Percentiles rank a stretch among this genome's conserved stretches.
Conservation (phyloP, 2,797 vertebrate genomes). For the Argentina silus region DNA sequence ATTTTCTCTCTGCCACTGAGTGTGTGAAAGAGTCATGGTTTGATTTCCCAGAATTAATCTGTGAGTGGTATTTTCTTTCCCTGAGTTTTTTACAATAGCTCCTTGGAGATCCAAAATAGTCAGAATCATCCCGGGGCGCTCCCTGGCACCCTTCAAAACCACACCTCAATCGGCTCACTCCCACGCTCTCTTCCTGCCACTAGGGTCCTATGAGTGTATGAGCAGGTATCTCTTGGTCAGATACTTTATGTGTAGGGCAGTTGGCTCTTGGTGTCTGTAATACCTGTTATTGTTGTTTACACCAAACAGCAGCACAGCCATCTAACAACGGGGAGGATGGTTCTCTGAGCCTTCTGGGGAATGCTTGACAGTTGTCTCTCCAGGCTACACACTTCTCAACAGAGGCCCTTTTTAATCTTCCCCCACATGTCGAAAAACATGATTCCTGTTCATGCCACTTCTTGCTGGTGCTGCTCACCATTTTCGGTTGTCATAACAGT, state of each 20-base stretch:
- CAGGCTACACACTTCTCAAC: slow-evolving; percentile 73
- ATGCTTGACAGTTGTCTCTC: slow-evolving; percentile 72
- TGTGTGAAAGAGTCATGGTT: slow-evolving; percentile 60
- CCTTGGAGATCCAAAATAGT: slow-evolving; percentile 52
- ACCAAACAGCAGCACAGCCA: slow-evolving; percentile 46
- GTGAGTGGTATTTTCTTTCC: slow-evolving; percentile 32
- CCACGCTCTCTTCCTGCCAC: slow-evolving; percentile 29
- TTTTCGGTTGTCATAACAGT: slow-evolving; percentile 80
- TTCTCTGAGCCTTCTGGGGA: slow-evolving; percentile 62
- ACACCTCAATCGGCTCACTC: slow-evolving; percentile 58
- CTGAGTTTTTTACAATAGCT: slow-evolving; percentile 61
- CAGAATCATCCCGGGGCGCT: slow-evolving; percentile 54
- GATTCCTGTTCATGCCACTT: slow-evolving; percentile 79
- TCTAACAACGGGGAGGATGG: slow-evolving; percentile 61
- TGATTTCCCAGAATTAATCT: slow-evolving; percentile 63
- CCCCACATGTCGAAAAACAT: slow-evolving; percentile 67
- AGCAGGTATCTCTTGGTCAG: slow-evolving; percentile 22
- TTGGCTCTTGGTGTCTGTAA: slow-evolving; percentile 53
- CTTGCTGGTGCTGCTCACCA: slow-evolving; percentile 74
- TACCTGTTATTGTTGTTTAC: slow-evolving; percentile 65
- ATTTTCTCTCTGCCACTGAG: slow-evolving; percentile 34
- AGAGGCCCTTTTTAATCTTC: slow-evolving; percentile 70
- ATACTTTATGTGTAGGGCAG: slow-evolving; percentile 41
- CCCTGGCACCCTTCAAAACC: slow-evolving; percentile 66
- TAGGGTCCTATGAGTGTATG: slow-evolving; percentile 3